A percentile compares a stretch with the other conserved stretches of the same genome.
Conservation (phyloP, 1,140 invertebrate genomes). For the Diorhabda elongata region DNA sequence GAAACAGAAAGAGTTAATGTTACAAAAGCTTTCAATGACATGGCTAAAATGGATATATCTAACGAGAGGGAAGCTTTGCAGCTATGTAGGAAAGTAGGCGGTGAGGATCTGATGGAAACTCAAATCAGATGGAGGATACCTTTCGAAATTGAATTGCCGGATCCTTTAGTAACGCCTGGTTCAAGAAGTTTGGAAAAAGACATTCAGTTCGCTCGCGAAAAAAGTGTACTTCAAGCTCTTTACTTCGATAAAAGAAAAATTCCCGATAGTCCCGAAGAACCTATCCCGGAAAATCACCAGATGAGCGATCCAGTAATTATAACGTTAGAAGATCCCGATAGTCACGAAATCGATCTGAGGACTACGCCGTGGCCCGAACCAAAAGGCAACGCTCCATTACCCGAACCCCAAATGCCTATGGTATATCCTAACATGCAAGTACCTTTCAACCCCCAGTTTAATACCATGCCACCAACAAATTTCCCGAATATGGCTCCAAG, state of each 20-base stretch:
- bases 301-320: slow-evolving; percentile 75
- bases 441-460: slow-evolving; percentile 47
- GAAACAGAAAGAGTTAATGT: slow-evolving; percentile 94
- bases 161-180: slow-evolving; percentile 63
- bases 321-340: slow-evolving; percentile 82
- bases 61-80: slow-evolving; percentile 75
- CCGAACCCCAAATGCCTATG: slow-evolving; percentile 39
- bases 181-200: slow-evolving; percentile 81
- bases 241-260: slow-evolving; percentile 83
- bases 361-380: slow-evolving; percentile 77
- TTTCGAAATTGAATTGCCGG: slow-evolving; percentile 63
- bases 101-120: slow-evolving; percentile 75
- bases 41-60: slow-evolving; percentile 84
- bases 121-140: slow-evolving; percentile 67
- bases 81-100: slow-evolving; percentile 68
- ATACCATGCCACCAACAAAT: slow-evolving; percentile 39
- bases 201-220: slow-evolving; percentile 80
- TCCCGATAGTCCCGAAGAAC: slow-evolving; percentile 80
- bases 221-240: slow-evolving; percentile 75
- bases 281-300: slow-evolving; percentile 75
- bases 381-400: slow-evolving; percentile 55
- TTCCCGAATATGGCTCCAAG: slow-evolving; percentile 44
- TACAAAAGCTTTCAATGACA: slow-evolving; percentile 85
- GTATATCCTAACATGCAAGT: slow-evolving; percentile 51
- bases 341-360: slow-evolving; percentile 69